Conservation (phyloP, 1,140 invertebrate species). For the Aphelinus atriplicis region DNA sequence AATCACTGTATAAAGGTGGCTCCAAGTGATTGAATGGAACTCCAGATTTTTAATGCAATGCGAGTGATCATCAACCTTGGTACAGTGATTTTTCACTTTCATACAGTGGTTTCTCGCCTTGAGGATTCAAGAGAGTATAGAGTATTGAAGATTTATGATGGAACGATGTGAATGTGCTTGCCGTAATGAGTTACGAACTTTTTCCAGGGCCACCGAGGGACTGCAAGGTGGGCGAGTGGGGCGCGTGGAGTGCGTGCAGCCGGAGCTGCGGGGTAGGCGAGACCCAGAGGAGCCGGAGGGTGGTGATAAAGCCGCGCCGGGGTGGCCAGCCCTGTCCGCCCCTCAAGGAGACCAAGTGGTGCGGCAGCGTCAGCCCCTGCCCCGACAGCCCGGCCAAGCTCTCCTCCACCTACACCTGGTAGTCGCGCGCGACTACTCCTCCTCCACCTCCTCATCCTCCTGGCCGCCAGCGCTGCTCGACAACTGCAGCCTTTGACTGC, state of each 20-base stretch:
- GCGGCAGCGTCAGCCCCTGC: conserved; percentile 79
- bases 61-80: no score
- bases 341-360: conserved; percentile 86
- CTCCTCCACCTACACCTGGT: conserved; percentile 8
- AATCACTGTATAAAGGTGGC: no score
- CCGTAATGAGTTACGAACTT: not conserved
- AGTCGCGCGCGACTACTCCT: not conserved
- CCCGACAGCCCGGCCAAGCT: conserved; percentile 45
- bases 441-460: no score
- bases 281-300: conserved; percentile 78
- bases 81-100: no score
- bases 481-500: no score
- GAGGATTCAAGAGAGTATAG: no score
- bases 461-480: no score
- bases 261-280: conserved; percentile 89
- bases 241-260: conserved; percentile 85
- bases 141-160: no score
- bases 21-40: no score
- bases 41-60: no score
- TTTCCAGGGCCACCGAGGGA: conserved; percentile 71
- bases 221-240: conserved; percentile 88
- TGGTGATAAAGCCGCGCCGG: conserved; percentile 78
- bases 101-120: no score
- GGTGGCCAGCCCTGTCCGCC: conserved; percentile 83
- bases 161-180: no score